Evolutionary conservation across 1,140 invertebrate genomes (phyloP).

Genomic region (Drosophila biarmipes): DNA sequence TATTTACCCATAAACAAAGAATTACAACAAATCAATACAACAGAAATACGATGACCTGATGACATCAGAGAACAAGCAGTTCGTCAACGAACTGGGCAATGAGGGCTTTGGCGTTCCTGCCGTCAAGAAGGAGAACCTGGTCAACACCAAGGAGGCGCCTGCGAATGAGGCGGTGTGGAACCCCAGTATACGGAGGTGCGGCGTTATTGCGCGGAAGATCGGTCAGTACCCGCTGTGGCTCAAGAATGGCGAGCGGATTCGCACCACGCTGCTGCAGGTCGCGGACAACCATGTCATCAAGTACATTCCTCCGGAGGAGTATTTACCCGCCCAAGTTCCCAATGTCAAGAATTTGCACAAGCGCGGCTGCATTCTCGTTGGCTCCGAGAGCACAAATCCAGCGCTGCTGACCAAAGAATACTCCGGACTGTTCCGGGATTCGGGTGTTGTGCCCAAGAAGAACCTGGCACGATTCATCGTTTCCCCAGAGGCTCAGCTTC

Average conservation of each 20-base stretch:
- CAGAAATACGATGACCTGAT: constrained; percentile 87
- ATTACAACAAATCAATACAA: not conserved
- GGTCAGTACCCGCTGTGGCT: constrained; percentile 96
- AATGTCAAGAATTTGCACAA: constrained; percentile 82
- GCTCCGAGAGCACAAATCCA: constrained; percentile 95
- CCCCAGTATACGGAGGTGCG: constrained; percentile 88
- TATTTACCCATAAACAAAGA: not conserved
- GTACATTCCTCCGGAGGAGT: constrained; percentile 94
- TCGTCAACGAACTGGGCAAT: constrained; percentile 91
- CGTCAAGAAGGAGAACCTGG: constrained; percentile 84
- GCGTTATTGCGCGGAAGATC: constrained; percentile 96
- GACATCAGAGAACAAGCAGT: constrained; percentile 92
- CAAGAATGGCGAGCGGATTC: constrained; percentile 92
- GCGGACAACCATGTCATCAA: constrained; percentile 98
- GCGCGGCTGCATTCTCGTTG: constrained; percentile 92
- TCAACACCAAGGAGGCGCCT: constrained; percentile 85
- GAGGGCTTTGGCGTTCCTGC: constrained; percentile 87
- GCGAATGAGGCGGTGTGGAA: constrained; percentile 88
- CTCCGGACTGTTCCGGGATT: constrained; percentile 92
- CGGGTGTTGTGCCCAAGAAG: constrained; percentile 95
- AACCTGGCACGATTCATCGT: constrained; percentile 93
- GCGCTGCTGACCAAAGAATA: constrained; percentile 95
- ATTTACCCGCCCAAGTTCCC: constrained; percentile 86
- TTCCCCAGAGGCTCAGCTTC: constrained; percentile 93
- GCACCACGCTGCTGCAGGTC: constrained; percentile 94